Conservation (phyloP, 2,797 vertebrate genomes). For the Clarias laeviceps region DNA sequence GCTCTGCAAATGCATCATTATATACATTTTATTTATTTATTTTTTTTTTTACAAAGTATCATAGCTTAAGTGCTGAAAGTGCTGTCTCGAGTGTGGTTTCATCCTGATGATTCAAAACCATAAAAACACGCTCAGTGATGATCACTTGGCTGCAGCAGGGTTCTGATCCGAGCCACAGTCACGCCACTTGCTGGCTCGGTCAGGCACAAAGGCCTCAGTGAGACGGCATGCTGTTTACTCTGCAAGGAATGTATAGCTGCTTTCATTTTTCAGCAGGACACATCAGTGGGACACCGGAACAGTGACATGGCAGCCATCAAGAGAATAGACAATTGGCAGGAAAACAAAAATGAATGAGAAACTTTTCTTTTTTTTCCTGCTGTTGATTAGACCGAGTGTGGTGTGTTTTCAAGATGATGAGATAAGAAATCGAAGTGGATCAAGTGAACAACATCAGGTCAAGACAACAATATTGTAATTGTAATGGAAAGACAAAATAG, state of each 20-base stretch:
- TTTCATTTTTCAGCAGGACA: constrained; percentile 37
- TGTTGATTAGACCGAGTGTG: constrained; percentile 38
- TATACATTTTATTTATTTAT: neutral
- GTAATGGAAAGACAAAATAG: neutral
- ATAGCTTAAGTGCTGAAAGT: constrained; percentile 30
- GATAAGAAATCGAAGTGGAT: constrained; percentile 58
- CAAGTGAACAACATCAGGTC: constrained; percentile 74
- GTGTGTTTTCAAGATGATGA: constrained; percentile 51
- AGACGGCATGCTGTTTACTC: constrained; percentile 51
- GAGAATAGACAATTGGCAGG: neutral
- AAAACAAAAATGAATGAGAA: neutral
- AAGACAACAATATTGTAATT: constrained; percentile 46
- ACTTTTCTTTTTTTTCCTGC: neutral
- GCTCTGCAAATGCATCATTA: constrained; percentile 15
- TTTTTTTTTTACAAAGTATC: neutral
- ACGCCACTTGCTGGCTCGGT: too few relatives aligned
- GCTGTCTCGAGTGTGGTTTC: constrained; percentile 16
- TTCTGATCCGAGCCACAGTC: constrained; percentile 48
- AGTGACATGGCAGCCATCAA: neutral
- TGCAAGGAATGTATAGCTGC: constrained; percentile 54
- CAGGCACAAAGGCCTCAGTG: neutral
- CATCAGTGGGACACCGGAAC: neutral
- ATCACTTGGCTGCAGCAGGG: constrained; percentile 34
- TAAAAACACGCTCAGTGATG: constrained; percentile 37
- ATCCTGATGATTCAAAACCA: constrained; percentile 37